Conservation (phyloP, 2,113 vertebrate genomes). For the Austrofundulus limnaeus region DNA sequence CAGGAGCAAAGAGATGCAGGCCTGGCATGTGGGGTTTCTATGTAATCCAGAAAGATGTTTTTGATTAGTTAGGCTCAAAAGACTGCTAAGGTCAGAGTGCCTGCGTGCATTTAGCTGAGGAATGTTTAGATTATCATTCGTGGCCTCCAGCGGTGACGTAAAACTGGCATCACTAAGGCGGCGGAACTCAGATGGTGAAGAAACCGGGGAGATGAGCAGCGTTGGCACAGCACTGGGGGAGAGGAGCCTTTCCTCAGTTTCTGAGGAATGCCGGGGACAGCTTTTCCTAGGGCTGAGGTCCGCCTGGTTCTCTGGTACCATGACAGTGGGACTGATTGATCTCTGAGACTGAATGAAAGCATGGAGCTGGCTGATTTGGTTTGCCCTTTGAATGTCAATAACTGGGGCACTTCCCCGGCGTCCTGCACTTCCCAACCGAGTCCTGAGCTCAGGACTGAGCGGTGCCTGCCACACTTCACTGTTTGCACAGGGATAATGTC, state of each 20-base stretch:
- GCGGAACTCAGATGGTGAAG: constrained; percentile 41
- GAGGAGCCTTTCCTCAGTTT: constrained; percentile 25
- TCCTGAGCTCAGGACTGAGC: constrained; percentile 46
- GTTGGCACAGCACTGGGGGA: constrained; percentile 14
- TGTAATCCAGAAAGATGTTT: constrained; percentile 35
- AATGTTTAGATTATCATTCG: constrained; percentile 4
- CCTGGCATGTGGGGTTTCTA: constrained; percentile 42
- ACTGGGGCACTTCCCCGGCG: constrained; percentile 75
- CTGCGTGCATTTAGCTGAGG: constrained; percentile 38
- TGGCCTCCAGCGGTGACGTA: neutral
- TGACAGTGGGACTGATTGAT: constrained; percentile 46
- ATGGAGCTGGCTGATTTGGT: constrained; percentile 48
- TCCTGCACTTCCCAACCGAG: constrained; percentile 39
- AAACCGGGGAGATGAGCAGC: constrained; percentile 29
- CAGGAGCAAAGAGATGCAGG: constrained; percentile 42
- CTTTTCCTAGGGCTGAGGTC: constrained; percentile 24
- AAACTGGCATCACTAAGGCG: constrained; percentile 63
- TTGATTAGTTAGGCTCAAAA: constrained; percentile 51
- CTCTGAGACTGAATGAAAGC: constrained; percentile 41
- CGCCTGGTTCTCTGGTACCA: constrained; percentile 22
- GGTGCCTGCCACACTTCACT: constrained; percentile 41
- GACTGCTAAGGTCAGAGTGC: constrained; percentile 69
- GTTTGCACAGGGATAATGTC: constrained; percentile 56
- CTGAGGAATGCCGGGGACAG: constrained; percentile 17
- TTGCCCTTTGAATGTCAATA: constrained; percentile 61